Conservation (phyloP, 1,140 invertebrate genomes). For the Tyrophagus putrescentiae region DNA sequence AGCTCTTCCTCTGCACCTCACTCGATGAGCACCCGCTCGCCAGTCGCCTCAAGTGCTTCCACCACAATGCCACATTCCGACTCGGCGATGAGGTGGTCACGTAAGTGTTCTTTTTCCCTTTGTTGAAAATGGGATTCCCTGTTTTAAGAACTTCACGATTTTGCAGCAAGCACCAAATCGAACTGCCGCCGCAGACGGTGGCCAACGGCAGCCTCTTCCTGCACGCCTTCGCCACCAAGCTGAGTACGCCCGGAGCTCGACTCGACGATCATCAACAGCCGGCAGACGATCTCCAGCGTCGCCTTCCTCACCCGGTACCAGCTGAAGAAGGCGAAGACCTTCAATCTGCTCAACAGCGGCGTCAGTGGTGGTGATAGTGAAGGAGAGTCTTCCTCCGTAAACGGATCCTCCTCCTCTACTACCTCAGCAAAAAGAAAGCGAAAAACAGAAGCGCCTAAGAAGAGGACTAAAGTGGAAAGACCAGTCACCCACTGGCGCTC, state of each 20-base stretch:
- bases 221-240: constrained; percentile 37
- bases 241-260: constrained; percentile 28
- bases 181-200: constrained; percentile 48
- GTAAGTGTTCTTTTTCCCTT: constrained; percentile 7
- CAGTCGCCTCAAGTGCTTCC: constrained; percentile 27
- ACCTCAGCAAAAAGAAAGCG: not conserved
- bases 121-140: not conserved
- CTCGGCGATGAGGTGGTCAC: constrained; percentile 24
- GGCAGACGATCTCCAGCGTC: constrained; percentile 38
- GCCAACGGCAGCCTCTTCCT: constrained; percentile 60
- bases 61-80: constrained; percentile 19
- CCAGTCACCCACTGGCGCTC: constrained; percentile 25
- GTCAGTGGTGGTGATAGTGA: too few species aligned
- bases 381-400: too few species aligned
- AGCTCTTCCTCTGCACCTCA: constrained; percentile 32
- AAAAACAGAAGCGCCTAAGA: constrained; percentile 31
- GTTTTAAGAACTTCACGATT: constrained; percentile 6
- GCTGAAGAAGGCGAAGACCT: constrained; percentile 53
- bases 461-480: not conserved
- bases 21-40: constrained; percentile 15
- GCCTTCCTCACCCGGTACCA: constrained; percentile 50
- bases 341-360: constrained; percentile 47
- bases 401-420: too few species aligned
- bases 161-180: constrained; percentile 22
- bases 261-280: constrained; percentile 35